Conservation (phyloP, 2,113 vertebrate species). For the Podiceps cristatus region DNA sequence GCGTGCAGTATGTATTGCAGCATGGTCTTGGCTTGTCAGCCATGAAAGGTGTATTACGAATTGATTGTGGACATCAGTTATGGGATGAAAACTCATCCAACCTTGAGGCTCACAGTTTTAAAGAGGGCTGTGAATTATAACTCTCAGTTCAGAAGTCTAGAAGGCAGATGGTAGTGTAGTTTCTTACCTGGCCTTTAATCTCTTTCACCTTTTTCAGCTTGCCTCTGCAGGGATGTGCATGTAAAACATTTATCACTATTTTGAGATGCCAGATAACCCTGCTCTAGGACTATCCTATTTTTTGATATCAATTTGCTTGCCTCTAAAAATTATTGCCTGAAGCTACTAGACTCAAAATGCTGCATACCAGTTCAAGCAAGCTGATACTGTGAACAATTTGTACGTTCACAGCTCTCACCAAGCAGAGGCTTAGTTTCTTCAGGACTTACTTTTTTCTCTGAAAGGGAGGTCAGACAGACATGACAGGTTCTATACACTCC, state of each 20-base stretch:
- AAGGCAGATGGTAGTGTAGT: background rate
- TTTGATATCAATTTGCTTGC: background rate
- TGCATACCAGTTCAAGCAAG: background rate
- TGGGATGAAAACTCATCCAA: background rate
- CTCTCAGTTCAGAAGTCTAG: background rate
- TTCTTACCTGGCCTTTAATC: background rate
- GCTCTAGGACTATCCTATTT: background rate
- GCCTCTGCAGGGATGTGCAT: background rate
- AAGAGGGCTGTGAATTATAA: background rate
- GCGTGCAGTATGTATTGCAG: background rate
- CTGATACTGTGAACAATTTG: background rate
- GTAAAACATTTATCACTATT: slow-evolving; percentile 2
- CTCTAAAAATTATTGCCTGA: background rate
- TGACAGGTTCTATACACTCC: background rate
- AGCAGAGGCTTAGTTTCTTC: background rate
- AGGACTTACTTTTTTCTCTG: background rate
- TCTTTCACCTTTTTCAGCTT: background rate
- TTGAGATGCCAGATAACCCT: background rate
- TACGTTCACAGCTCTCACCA: background rate
- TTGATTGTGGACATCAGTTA: background rate
- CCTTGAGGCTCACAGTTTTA: background rate
- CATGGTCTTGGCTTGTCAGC: background rate
- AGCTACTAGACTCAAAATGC: background rate
- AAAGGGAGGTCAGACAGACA: background rate
- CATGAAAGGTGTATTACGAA: background rate